Evolutionary conservation across 2,113 vertebrate species (phyloP), one percentile per base, ranked within the genome.

Genomic region (Mustela nigripes): DNA sequence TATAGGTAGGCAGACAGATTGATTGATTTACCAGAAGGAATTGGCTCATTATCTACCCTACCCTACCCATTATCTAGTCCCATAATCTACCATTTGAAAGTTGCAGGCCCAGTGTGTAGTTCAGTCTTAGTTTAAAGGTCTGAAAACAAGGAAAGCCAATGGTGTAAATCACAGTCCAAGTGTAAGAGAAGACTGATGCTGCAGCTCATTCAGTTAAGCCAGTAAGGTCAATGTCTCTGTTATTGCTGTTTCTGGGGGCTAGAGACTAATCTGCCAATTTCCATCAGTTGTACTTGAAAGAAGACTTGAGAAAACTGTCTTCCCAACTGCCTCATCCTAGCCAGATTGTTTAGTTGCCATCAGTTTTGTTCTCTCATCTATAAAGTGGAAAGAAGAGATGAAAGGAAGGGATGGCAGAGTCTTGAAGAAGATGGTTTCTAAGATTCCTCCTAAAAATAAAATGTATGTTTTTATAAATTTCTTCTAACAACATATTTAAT

Each of bases 281-380:
- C 48, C 71, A 67, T 62, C 50, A 9, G 1, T 8, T 8, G 33
- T 67, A 56, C 60, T 45, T 48, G 69, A 78, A 83, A 94, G 36
- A 76, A 1, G 36, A 89, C 0, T 58, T 56, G 63, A 73, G 19
- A 78, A 91, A 79, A 28, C 16, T 81, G 6, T 85, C 65, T 71
- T 42, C 31, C 50, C 28, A 65, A 65, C 14, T 81, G 6, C 76
- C 58, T 69, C 15, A 19, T 69, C 65, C 33, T n/a, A n/a, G 16
- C 33, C 33, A 69, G 31, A 5, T 15, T 81, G 58, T 10, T 42
- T 65, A 93, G 31, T 50, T 4, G 7, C 36, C 19, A 18, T 31
- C 36, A 65, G 39, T n/a, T 69, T 60, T 76, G 8, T 92, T 94
- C 94, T 82, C 45, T 96, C 60, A 81, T 65, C 11, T n/a, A 10